phyloP scores from a whole-genome alignment of 2,113 vertebrate genomes.

The Egretta garzetta region DNA sequence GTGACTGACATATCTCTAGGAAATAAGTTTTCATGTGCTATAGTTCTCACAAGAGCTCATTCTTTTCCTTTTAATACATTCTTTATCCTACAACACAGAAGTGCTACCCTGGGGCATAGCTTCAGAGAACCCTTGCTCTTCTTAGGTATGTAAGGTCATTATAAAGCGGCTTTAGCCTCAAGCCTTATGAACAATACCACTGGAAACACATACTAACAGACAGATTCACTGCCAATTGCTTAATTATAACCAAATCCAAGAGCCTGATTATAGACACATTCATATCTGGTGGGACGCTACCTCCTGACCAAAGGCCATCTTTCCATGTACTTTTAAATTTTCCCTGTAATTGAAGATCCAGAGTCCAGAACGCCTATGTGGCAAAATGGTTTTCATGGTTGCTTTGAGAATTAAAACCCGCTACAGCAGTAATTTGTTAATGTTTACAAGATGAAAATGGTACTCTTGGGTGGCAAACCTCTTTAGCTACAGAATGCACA shows the following conservation, averaged over 20 bases:
- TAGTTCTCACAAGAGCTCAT: neutral
- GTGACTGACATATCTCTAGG: neutral
- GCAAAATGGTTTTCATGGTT: neutral
- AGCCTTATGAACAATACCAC: neutral
- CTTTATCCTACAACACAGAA: neutral
- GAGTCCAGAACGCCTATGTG: rapidly evolving
- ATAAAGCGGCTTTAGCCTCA: neutral
- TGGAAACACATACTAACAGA: neutral
- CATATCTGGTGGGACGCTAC: neutral
- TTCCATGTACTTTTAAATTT: neutral
- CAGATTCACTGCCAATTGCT: neutral
- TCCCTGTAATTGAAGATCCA: neutral
- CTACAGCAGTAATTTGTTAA: neutral
- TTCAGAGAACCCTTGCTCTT: neutral
- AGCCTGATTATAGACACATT: neutral
- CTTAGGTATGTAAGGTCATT: neutral
- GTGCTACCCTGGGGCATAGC: neutral
- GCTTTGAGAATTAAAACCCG: neutral
- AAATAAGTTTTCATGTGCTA: neutral
- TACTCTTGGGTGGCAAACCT: neutral
- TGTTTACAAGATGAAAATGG: conserved; percentile 1
- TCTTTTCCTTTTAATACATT: neutral
- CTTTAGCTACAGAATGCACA: neutral
- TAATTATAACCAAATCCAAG: neutral
- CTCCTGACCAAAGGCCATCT: neutral